Percentiles rank a stretch among this genome's conserved stretches.
Evolutionary conservation across 1,140 invertebrate species (phyloP).

Genomic region (Drosophila guanche): DNA sequence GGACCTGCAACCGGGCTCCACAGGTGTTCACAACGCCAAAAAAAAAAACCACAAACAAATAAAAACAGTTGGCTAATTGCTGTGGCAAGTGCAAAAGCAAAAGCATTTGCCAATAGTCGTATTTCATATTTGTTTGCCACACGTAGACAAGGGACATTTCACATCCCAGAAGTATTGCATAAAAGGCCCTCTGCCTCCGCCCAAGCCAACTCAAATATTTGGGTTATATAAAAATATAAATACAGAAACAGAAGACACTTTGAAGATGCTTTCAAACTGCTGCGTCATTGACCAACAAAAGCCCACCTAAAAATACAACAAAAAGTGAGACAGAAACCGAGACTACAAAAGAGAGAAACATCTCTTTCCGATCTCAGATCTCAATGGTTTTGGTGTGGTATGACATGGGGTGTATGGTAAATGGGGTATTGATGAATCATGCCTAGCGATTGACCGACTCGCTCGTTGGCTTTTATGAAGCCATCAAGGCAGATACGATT

Average conservation of each 20-base stretch:
- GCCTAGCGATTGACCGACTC: slow-evolving; percentile 32
- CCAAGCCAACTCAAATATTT: slow-evolving; percentile 53
- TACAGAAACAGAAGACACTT: slow-evolving; percentile 41
- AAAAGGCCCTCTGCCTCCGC: slow-evolving; percentile 45
- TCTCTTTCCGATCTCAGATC: slow-evolving; percentile 39
- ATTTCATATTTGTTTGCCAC: slow-evolving; percentile 37
- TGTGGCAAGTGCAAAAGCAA: slow-evolving; percentile 29
- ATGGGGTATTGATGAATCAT: slow-evolving; percentile 65
- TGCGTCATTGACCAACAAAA: slow-evolving; percentile 71
- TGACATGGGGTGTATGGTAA: slow-evolving; percentile 4
- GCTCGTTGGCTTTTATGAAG: slow-evolving; percentile 38
- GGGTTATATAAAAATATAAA: slow-evolving; percentile 66
- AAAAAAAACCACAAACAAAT: slow-evolving; percentile 23
- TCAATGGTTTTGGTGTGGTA: slow-evolving; percentile 21
- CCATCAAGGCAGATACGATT: slow-evolving; percentile 41
- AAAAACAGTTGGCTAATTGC: slow-evolving; percentile 44
- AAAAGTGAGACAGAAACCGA: slow-evolving; percentile 12
- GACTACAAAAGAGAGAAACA: slow-evolving; percentile 32
- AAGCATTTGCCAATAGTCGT: neutral
- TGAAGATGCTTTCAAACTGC: slow-evolving; percentile 44
- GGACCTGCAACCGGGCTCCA: slow-evolving; percentile 15
- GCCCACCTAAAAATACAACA: slow-evolving; percentile 39
- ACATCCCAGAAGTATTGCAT: slow-evolving; percentile 41
- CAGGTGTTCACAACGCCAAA: slow-evolving; percentile 3
- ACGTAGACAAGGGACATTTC: slow-evolving; percentile 17